A percentile compares a stretch with the other conserved stretches of the same genome.
Evolutionary conservation across 2,797 vertebrate genomes (phyloP).

Genomic region (Cyclopterus lumpus): DNA sequence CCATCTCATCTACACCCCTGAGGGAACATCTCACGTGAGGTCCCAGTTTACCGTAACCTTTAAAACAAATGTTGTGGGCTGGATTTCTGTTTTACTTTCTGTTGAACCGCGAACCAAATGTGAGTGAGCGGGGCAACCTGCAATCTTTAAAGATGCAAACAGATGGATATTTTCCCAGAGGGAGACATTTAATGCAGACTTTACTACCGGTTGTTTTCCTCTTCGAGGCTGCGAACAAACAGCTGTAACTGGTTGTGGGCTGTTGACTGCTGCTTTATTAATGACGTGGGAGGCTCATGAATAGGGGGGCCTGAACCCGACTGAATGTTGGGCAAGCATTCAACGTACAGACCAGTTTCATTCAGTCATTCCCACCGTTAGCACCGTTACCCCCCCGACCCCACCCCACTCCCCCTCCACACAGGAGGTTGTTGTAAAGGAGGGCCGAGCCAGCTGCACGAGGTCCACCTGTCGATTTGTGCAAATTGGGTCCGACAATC

Average conservation of each 20-base stretch:
- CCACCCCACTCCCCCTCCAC: too few species aligned
- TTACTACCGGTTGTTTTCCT: neutral
- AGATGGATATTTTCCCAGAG: neutral
- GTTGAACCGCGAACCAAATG: neutral
- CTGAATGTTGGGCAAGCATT: slow-evolving; percentile 68
- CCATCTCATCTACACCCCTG: neutral
- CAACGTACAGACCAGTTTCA: slow-evolving; percentile 42
- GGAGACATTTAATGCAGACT: neutral
- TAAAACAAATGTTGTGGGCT: too few species aligned
- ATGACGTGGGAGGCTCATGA: slow-evolving; percentile 74
- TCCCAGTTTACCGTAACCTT: neutral
- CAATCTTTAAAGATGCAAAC: neutral
- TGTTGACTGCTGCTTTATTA: slow-evolving; percentile 72
- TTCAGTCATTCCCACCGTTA: slow-evolving; percentile 38
- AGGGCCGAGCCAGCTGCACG: slow-evolving; percentile 45
- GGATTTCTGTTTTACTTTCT: neutral
- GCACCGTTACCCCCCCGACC: slow-evolving; percentile 2
- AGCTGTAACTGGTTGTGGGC: slow-evolving; percentile 59
- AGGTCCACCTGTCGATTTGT: slow-evolving; percentile 61
- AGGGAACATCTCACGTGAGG: neutral
- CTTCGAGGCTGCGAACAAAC: neutral
- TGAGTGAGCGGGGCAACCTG: neutral
- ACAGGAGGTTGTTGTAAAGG: slow-evolving; percentile 45
- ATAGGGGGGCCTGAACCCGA: slow-evolving; percentile 36
- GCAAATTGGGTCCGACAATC: slow-evolving; percentile 53